These are phyloP conservation scores for Drosophila chauvacae DNA, from an alignment of 1,140 invertebrate species.

Conservation along the genomic window DNA sequence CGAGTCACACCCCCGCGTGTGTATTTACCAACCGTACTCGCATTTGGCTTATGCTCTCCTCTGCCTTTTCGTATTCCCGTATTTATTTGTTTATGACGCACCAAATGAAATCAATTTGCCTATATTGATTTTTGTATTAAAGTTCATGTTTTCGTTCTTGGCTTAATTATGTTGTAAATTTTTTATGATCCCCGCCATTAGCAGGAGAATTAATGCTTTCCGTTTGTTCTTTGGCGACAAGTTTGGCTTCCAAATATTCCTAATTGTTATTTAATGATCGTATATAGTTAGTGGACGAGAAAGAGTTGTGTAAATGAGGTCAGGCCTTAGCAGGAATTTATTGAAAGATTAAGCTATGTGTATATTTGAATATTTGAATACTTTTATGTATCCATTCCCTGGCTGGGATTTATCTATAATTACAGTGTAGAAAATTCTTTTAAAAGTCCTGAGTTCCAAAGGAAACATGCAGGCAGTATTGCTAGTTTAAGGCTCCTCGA, in stretches of 20 bases:
- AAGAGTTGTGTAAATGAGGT: background rate
- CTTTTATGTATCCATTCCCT: constrained; percentile 10
- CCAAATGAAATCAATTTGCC: constrained; percentile 65
- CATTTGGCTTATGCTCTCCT: constrained; percentile 57
- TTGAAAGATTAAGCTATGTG: background rate
- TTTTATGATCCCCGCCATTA: constrained; percentile 43
- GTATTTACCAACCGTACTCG: constrained; percentile 17
- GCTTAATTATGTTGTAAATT: constrained; percentile 58
- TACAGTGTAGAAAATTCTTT: constrained; percentile 7
- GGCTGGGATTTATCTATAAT: constrained; percentile 39
- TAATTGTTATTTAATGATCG: constrained; percentile 49
- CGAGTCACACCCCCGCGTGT: constrained; percentile 9
- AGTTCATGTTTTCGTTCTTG: constrained; percentile 49
- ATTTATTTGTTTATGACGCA: constrained; percentile 61
- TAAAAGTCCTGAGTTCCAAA: background rate
- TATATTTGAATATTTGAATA: no score
- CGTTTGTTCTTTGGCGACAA: constrained; percentile 3
- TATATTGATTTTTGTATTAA: constrained; percentile 79
- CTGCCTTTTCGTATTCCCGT: constrained; percentile 35
- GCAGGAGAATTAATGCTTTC: constrained; percentile 18
- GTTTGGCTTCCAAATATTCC: background rate
- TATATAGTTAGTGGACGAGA: constrained; percentile 12
- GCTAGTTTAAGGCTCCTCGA: constrained; percentile 3
- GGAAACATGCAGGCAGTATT: background rate
- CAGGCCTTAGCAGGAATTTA: background rate